Evolutionary conservation across 2,888 invertebrate species (phyloP), one percentile per base, ranked within the genome.

Genomic region (Encarsia formosa): DNA sequence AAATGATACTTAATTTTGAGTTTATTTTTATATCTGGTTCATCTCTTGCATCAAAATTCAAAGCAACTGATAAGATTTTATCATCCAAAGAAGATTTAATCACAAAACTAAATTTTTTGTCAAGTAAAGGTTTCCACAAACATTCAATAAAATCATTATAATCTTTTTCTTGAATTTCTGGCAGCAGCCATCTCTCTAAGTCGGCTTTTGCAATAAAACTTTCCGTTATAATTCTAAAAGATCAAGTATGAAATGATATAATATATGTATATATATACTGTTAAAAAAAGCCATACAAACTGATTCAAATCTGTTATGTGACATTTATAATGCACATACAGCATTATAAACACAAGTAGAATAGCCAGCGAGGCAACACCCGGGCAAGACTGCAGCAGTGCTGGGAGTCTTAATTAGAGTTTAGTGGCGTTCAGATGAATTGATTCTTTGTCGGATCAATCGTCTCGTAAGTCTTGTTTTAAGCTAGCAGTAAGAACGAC

Each of bases 201-300:
- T 92, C 91, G 0, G 91, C 91, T 74, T 91, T 92, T 65, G 83
- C 82, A 71, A 87, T 88, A 75, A 92, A 92, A 67, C 91, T 91
- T 5, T 85, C 82, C 1, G 88, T 86, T 55, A 92, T 86, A 76
- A 91, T 90, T 52, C 91, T 91, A 70, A 24, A 73, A 75, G 48
- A 40, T 43, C 46, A 55, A 50, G n/a, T 41, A 43, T 44, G 16
- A 34, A 46, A 45, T 48, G 18, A 35, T 42, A 29, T 37, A 23
- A 35, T 13, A 26, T 5, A 52, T 23, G 13, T 18, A 23, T 44
- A 9, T 22, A 24, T 57, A 32, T 46, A 40, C 20, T 51, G 24
- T 45, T n/a, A n/a, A n/a, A n/a, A n/a, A n/a, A n/a, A n/a, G n/a
- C n/a, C n/a, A n/a, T n/a, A n/a, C n/a, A n/a, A n/a, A n/a, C n/a